Evolutionary conservation across 2,888 invertebrate species (phyloP).

Genomic region (Himalopsyche anomala): DNA sequence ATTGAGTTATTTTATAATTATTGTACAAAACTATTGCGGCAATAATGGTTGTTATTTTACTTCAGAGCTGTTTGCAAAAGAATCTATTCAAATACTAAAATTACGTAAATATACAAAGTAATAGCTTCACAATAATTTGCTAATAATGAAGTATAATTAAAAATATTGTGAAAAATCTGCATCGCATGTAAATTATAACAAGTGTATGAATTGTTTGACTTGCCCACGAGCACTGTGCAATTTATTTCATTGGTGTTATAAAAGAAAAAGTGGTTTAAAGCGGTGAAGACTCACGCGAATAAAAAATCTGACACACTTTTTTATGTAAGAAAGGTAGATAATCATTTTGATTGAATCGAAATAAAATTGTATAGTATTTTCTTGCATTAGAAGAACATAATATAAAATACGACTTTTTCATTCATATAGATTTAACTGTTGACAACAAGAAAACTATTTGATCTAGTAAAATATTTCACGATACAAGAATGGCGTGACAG

Average conservation of each 20-base stretch:
- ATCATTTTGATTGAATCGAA: background rate
- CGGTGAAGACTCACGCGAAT: background rate
- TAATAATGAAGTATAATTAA: background rate
- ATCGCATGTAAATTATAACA: background rate
- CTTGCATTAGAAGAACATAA: background rate
- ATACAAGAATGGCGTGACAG: no score
- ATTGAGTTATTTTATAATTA: no score
- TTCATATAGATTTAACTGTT: no score
- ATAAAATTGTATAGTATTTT: constrained; percentile 3
- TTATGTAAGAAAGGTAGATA: constrained; percentile 16
- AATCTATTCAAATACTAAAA: no score
- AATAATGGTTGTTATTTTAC: no score
- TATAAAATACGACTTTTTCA: no score
- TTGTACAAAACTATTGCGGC: no score
- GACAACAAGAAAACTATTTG: no score
- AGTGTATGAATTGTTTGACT: background rate
- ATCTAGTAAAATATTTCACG: no score
- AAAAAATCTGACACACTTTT: constrained; percentile 18
- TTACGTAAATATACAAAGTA: background rate
- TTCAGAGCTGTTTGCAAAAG: no score
- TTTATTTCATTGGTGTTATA: background rate
- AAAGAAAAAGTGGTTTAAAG: constrained; percentile 16
- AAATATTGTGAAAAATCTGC: constrained; percentile 6
- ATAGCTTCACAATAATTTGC: background rate
- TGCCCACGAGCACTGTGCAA: constrained; percentile 4